Percentiles rank a stretch among this genome's conserved stretches.
Conservation (phyloP, 2,797 vertebrate genomes). For the Sebastiscus tertius region DNA sequence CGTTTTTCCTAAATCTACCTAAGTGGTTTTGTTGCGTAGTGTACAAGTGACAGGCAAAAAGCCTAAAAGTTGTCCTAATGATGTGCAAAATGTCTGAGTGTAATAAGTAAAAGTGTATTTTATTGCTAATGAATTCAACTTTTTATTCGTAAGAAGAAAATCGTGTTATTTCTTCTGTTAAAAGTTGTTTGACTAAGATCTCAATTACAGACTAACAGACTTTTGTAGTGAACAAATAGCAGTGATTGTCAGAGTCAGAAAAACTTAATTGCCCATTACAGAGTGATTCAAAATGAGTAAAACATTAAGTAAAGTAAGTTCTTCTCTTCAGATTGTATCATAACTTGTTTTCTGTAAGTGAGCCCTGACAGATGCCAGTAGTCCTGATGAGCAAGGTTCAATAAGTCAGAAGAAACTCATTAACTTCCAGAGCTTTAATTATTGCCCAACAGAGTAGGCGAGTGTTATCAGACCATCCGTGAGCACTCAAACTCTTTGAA, state of each 20-base stretch:
- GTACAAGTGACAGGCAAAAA: neutral
- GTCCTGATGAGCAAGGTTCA: constrained; percentile 32
- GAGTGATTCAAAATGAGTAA: neutral
- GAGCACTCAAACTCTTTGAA: constrained; percentile 28
- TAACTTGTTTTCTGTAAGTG: constrained; percentile 2
- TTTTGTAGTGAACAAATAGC: neutral
- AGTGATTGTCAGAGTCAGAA: neutral
- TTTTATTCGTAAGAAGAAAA: neutral
- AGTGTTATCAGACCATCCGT: constrained; percentile 12
- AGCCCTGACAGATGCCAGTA: constrained; percentile 22
- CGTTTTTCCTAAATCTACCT: neutral
- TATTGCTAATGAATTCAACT: neutral
- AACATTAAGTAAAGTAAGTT: neutral
- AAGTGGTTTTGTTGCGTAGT: rapidly evolving
- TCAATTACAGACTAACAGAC: neutral
- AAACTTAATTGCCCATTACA: neutral
- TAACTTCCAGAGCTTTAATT: constrained; percentile 45
- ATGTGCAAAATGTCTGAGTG: no score
- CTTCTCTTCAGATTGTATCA: constrained; percentile 14
- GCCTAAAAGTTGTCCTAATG: neutral
- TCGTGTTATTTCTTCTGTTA: neutral
- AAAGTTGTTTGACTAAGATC: neutral
- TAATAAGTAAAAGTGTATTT: no score
- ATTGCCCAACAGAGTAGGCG: constrained; percentile 22
- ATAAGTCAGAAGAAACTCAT: constrained; percentile 46